Conservation (phyloP, 2,888 invertebrate species). For the Cataglyphis livida region DNA sequence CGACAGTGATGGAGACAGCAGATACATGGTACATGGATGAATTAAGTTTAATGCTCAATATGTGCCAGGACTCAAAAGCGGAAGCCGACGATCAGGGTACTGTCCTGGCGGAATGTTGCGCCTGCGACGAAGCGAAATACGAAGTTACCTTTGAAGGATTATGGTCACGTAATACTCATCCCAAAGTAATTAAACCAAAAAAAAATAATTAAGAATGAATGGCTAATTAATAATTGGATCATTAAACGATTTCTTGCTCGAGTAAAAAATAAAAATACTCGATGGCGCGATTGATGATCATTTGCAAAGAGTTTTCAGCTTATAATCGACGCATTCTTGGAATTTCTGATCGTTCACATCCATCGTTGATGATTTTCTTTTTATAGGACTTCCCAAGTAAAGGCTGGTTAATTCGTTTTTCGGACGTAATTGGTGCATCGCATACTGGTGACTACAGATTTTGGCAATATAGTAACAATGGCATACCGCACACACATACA, state of each 20-base stretch:
- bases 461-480: slow-evolving; percentile 93
- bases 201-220: slow-evolving; percentile 13
- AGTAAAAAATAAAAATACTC: neutral
- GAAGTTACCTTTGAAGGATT: slow-evolving; percentile 95
- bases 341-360: neutral
- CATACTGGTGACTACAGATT: slow-evolving; percentile 96
- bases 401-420: slow-evolving; percentile 97
- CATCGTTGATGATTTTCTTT: slow-evolving; percentile 3
- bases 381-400: slow-evolving; percentile 93
- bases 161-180: slow-evolving; percentile 98
- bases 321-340: neutral
- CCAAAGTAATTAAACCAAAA: slow-evolving; percentile 87
- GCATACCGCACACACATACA: neutral
- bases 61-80: slow-evolving; percentile 92
- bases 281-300: neutral
- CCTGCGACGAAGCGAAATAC: slow-evolving; percentile 98
- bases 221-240: neutral
- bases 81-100: slow-evolving; percentile 87
- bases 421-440: slow-evolving; percentile 97
- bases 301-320: neutral
- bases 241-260: neutral
- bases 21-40: slow-evolving; percentile 96
- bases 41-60: slow-evolving; percentile 91
- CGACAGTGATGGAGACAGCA: slow-evolving; percentile 93
- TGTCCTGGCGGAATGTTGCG: slow-evolving; percentile 90